A percentile compares a stretch with the other conserved stretches of the same genome.
Conservation (phyloP, 2,113 vertebrate species). For the pig (Sus scrofa) region DNA sequence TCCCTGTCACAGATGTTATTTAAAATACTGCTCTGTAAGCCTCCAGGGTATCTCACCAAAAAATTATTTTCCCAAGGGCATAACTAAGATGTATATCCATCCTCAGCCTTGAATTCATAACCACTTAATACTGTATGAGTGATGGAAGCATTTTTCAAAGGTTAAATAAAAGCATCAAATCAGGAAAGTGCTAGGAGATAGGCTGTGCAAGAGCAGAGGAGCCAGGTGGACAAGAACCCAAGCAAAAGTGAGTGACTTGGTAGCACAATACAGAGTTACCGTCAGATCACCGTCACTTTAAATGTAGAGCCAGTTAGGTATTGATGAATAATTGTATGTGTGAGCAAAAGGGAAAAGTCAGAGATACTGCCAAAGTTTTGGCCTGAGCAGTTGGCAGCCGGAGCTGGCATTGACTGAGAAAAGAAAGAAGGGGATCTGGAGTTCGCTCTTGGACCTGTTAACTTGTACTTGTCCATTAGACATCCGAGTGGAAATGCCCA, state of each 20-base stretch:
- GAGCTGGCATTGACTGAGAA: background rate
- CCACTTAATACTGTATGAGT: background rate
- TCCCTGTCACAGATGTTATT: background rate
- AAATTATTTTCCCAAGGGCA: background rate
- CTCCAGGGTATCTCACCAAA: background rate
- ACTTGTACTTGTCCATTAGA: background rate
- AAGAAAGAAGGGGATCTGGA: background rate
- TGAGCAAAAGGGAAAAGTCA: background rate
- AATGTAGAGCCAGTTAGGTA: background rate
- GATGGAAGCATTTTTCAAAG: slow-evolving; percentile 30
- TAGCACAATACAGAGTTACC: too few species aligned
- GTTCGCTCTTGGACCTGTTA: background rate
- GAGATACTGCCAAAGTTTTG: background rate
- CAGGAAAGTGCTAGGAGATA: background rate
- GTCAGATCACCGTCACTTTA: background rate
- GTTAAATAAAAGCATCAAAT: background rate
- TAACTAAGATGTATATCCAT: background rate
- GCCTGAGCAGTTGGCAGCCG: background rate
- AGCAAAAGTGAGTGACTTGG: background rate
- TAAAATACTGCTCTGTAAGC: background rate
- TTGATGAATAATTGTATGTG: background rate
- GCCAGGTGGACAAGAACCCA: background rate
- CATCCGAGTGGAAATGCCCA: background rate
- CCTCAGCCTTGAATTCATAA: slow-evolving; percentile 43
- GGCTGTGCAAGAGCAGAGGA: background rate